Percentiles rank a stretch among this genome's conserved stretches.
These are phyloP conservation scores for Cricetomys ansorgei DNA, from an alignment of 2,113 vertebrate genomes.

Conservation along the genomic window DNA sequence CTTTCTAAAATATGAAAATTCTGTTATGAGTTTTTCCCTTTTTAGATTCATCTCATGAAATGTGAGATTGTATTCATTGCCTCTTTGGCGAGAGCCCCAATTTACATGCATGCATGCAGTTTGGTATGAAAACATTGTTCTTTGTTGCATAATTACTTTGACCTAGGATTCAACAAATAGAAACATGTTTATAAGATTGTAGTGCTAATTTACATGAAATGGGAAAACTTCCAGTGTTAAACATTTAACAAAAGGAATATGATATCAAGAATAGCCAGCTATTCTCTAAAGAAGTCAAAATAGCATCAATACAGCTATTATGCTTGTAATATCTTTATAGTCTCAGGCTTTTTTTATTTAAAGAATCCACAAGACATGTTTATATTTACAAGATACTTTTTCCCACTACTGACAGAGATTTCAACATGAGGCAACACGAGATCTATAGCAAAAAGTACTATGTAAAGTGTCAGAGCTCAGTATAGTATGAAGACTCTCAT, in stretches of 20 bases:
- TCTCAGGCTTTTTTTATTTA: constrained; percentile 59
- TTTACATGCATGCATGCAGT: constrained; percentile 75
- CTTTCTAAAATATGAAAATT: constrained; percentile 50
- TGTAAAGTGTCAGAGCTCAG: constrained; percentile 36
- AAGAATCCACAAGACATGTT: constrained; percentile 51
- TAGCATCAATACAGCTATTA: constrained; percentile 57
- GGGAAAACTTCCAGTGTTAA: constrained; percentile 70
- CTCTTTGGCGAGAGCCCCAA: constrained; percentile 57
- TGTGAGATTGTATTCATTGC: constrained; percentile 76
- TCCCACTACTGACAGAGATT: not conserved
- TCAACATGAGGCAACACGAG: constrained; percentile 10
- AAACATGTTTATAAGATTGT: constrained; percentile 80
- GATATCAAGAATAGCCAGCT: constrained; percentile 57
- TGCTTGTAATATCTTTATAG: constrained; percentile 47
- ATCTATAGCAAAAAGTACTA: not conserved
- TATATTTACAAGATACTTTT: not conserved
- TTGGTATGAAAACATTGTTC: constrained; percentile 81
- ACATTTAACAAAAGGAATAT: constrained; percentile 74
- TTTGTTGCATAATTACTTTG: constrained; percentile 84
- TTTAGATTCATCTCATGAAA: constrained; percentile 76
- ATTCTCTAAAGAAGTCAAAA: constrained; percentile 67
- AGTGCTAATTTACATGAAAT: constrained; percentile 80
- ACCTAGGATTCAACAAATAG: constrained; percentile 80
- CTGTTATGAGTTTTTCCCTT: constrained; percentile 60
- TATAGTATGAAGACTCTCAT: constrained; percentile 11